Evolutionary conservation across 2,888 invertebrate species (phyloP).

Genomic region (Drosophila mettleri): DNA sequence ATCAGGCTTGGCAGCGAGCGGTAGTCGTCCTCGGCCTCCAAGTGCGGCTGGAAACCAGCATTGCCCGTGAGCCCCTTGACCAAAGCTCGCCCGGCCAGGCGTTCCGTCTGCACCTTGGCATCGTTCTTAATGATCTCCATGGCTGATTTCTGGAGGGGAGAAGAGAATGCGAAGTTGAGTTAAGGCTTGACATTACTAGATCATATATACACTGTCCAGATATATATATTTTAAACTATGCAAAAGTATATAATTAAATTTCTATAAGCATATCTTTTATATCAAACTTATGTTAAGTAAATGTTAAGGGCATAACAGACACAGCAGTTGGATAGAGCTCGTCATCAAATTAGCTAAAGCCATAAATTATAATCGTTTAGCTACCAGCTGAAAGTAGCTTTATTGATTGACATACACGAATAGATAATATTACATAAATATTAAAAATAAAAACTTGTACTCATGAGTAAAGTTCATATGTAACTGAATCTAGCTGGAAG

Average conservation of each 20-base stretch:
- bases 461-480: not conserved
- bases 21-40: constrained; percentile 88
- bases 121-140: constrained; percentile 86
- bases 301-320: not conserved
- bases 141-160: constrained; percentile 74
- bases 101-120: constrained; percentile 86
- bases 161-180: not conserved
- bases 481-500: not conserved
- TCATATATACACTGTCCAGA: too few species aligned
- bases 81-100: constrained; percentile 87
- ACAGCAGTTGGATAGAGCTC: not conserved
- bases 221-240: too few species aligned
- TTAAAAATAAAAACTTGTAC: not conserved
- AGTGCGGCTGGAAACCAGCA: constrained; percentile 88
- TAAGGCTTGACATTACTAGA: too few species aligned
- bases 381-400: not conserved
- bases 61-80: constrained; percentile 88
- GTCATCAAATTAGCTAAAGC: not conserved
- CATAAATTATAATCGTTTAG: not conserved
- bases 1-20: constrained; percentile 89
- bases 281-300: not conserved
- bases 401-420: not conserved
- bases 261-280: too few species aligned
- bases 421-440: not conserved
- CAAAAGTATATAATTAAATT: too few species aligned